Base-by-base conservation (phyloP, 2,888 invertebrate species). In the Lamellibrachia columna region DNA sequence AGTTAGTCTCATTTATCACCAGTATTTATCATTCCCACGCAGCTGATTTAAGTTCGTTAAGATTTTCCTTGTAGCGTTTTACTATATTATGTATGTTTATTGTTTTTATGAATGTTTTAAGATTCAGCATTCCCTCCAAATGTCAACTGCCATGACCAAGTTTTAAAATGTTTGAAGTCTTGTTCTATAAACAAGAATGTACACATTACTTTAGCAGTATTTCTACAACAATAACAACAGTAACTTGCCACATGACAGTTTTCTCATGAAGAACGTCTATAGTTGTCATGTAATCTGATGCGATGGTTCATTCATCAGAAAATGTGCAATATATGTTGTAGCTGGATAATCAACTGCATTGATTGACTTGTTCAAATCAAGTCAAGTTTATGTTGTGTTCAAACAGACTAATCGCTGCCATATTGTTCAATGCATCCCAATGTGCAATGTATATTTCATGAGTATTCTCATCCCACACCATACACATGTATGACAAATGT, bases 31-130 rank as follows among this genome's bases (percentile, higher is more conserved):
- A 55, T 9, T 55, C 55, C 9, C n/a, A 75, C 7, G 75, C 75
- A 75, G 75, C 6, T 11, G n/a, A 75, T 75, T 75, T 75, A 75
- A 6, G 75, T 75, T 75, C 22, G 6, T 11, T 75, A 75, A 75
- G 75, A 75, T 75, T 22, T 75, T 15, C n/a, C 75, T 75, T 75
- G 0, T 7, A 55, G 22, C 6, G 6, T 75, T 75, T 22, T 22
- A 75, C 75, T 75, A 75, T 75, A n/a, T 75, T 75, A 22, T 75
- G 75, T 75, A 75, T 75, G 75, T 75, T 75, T 75, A 75, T 22
- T 75, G 22, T 75, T 75, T 75, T 22, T 75, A 22, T 22, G 75
- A 75, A 75, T 75, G 75, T 11, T 75, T 75, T 75, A 6, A 75
- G 75, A 75, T 58, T 58, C 7, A 58, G 15, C 58, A 58, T 58